These are phyloP conservation scores for Phalacrocorax brasilianus DNA, from an alignment of 2,113 vertebrate genomes.

Conservation along the genomic window DNA sequence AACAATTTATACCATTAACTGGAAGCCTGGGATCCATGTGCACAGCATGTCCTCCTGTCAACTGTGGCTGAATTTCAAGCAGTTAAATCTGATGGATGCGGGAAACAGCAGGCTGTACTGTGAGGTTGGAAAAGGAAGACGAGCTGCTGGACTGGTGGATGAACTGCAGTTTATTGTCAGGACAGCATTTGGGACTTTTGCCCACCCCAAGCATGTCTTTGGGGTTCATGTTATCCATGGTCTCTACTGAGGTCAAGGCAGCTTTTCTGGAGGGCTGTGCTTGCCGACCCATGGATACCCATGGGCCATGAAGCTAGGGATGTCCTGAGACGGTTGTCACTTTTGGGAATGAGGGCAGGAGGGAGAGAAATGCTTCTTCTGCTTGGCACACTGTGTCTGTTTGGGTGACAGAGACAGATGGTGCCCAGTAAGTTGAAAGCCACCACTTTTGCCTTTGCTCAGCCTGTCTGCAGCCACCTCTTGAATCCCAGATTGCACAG, in stretches of 20 bases:
- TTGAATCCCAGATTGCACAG: neutral
- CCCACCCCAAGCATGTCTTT: neutral
- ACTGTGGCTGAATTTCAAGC: neutral
- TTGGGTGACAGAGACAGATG: neutral
- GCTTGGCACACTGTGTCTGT: neutral
- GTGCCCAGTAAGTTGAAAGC: neutral
- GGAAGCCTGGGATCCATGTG: neutral
- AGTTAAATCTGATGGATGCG: neutral
- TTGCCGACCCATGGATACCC: neutral
- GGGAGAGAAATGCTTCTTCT: neutral
- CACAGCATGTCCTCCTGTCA: neutral
- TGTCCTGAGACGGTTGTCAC: neutral
- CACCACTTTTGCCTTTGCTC: neutral
- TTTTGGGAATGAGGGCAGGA: neutral
- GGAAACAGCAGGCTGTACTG: neutral
- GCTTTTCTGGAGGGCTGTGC: neutral
- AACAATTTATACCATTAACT: neutral
- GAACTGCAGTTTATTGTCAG: neutral
- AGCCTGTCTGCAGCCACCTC: neutral
- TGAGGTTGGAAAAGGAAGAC: neutral
- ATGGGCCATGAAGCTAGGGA: neutral
- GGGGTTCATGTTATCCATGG: neutral
- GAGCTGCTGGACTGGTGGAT: neutral
- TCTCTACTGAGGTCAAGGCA: neutral
- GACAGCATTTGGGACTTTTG: neutral